Percentiles rank a stretch among this genome's conserved stretches.
Evolutionary conservation across 2,888 invertebrate genomes (phyloP).

Genomic region (Tyria jacobaeae): DNA sequence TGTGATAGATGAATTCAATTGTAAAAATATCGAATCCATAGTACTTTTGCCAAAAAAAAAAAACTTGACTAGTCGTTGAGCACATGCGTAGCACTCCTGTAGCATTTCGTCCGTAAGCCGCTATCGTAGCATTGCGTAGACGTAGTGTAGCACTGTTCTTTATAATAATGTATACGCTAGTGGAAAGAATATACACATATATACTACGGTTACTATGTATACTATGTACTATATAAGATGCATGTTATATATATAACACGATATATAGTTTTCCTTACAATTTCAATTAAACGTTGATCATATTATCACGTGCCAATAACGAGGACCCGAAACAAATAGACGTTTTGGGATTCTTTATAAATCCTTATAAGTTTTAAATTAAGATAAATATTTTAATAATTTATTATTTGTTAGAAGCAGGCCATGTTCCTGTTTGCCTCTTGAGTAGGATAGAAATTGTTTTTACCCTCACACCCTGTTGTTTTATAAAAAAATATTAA

Average conservation of each 20-base stretch:
- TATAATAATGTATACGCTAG: constrained; percentile 16
- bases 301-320: neutral
- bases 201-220: neutral
- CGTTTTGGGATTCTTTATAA: neutral
- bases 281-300: neutral
- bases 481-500: neutral
- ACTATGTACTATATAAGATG: neutral
- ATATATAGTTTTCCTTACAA: neutral
- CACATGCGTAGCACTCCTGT: constrained; percentile 59
- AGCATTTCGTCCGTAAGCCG: constrained; percentile 50
- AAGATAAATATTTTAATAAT: neutral
- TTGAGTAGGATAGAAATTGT: neutral
- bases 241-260: neutral
- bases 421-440: neutral
- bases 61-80: constrained; percentile 32
- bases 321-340: neutral
- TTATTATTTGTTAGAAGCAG: neutral
- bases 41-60: constrained; percentile 26
- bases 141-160: constrained; percentile 36
- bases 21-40: constrained; percentile 23
- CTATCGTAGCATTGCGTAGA: constrained; percentile 55
- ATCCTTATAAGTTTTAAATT: no score
- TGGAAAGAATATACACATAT: constrained; percentile 7
- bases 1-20: constrained; percentile 34
- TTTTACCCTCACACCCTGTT: no score